phyloP scores from a whole-genome alignment of 2,113 vertebrate genomes.

The Scomber scombrus region DNA sequence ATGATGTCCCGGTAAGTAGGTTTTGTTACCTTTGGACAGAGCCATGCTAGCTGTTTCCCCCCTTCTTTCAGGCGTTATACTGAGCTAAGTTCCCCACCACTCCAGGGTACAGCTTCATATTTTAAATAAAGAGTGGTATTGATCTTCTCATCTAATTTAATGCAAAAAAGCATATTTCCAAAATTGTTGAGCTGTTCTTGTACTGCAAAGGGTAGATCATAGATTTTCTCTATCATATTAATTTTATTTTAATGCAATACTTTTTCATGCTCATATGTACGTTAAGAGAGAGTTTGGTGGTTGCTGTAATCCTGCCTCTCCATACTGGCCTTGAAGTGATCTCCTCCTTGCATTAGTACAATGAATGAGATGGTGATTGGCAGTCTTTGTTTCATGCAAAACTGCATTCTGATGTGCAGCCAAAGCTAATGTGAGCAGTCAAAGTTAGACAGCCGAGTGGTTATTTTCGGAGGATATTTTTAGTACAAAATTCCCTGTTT shows the following conservation, averaged over 20 bases:
- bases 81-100: too few species aligned
- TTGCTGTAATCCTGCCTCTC: not conserved
- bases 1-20: too few species aligned
- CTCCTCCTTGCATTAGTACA: not conserved
- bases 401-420: not conserved
- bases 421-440: not conserved
- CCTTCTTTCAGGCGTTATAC: too few species aligned
- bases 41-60: not conserved
- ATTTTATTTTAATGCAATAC: too few species aligned
- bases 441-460: not conserved
- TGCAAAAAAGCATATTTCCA: not conserved
- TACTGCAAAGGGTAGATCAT: not conserved
- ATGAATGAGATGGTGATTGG: too few species aligned
- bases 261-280: not conserved
- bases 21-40: too few species aligned
- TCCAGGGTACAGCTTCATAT: not conserved
- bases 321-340: not conserved
- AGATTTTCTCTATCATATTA: not conserved
- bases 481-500: not conserved
- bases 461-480: not conserved
- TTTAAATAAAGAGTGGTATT: too few species aligned
- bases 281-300: not conserved
- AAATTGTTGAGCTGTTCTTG: not conserved
- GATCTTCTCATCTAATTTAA: not conserved
- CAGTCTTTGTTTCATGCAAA: constrained; percentile 6